Percentiles rank a stretch among this genome's conserved stretches.
phyloP scores from a whole-genome alignment of 92 coral and sea anemone genomes.

The Zoanthus sociatus region DNA sequence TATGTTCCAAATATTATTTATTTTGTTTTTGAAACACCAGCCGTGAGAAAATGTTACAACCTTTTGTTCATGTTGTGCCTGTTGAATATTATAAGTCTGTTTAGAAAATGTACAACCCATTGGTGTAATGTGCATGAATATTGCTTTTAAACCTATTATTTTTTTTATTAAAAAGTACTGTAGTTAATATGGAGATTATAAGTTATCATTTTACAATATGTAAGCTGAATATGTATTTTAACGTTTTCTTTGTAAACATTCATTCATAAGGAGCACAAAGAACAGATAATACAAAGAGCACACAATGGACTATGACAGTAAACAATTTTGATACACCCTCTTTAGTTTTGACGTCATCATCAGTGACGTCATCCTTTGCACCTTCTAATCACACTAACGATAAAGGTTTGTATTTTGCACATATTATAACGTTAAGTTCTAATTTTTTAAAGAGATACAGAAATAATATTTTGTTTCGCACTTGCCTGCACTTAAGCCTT shows the following conservation, averaged over 20 bases:
- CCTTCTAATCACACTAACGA: background rate
- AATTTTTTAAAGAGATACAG: background rate
- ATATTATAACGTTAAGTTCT: background rate
- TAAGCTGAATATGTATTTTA: background rate
- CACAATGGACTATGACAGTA: background rate
- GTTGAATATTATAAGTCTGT: too few species aligned
- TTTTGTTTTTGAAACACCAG: too few species aligned
- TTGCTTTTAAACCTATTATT: background rate
- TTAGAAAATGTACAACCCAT: too few species aligned
- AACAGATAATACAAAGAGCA: background rate
- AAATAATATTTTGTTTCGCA: too few species aligned
- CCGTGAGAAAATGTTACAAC: too few species aligned
- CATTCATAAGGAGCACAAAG: background rate
- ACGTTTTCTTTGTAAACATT: background rate
- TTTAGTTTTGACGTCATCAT: background rate
- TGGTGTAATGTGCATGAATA: too few species aligned
- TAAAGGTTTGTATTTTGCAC: constrained; percentile 19
- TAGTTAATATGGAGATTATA: background rate
- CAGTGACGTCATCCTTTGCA: constrained; percentile 10
- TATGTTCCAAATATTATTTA: too few species aligned
- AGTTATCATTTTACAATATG: background rate
- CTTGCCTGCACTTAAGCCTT: too few species aligned
- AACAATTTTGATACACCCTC: background rate
- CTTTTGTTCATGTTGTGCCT: too few species aligned
- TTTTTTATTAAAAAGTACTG: background rate